phyloP scores from a whole-genome alignment of 64 coral and sea anemone genomes.

The Pachyseris speciosa region DNA sequence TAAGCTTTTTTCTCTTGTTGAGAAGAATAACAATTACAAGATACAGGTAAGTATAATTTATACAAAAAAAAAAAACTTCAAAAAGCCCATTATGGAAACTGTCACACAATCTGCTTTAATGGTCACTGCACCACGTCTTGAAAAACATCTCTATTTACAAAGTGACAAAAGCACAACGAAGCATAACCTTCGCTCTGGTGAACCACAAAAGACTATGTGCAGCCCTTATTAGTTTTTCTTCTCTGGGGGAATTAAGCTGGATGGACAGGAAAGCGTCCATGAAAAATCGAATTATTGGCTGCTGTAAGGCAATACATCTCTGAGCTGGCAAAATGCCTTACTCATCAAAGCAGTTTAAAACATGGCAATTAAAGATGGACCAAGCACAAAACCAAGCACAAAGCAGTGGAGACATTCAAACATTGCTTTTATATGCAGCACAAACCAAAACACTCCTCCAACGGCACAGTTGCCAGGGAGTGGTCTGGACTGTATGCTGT shows the following conservation, averaged over 20 bases:
- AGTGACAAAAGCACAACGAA: background rate
- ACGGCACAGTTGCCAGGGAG: too few relatives aligned
- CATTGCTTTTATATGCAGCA: too few relatives aligned
- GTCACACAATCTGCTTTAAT: background rate
- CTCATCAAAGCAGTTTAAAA: too few relatives aligned
- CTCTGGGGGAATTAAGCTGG: background rate
- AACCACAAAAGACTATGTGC: background rate
- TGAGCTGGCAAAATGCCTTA: too few relatives aligned
- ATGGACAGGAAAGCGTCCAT: background rate
- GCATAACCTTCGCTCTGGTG: background rate
- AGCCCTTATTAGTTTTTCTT: background rate
- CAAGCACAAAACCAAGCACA: too few relatives aligned
- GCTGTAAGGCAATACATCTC: too few relatives aligned
- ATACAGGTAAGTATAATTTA: background rate
- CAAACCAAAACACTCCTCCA: too few relatives aligned
- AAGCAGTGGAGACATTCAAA: too few relatives aligned
- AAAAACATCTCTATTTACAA: background rate
- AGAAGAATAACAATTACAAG: background rate
- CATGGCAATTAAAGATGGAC: too few relatives aligned
- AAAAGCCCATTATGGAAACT: constrained; percentile 13
- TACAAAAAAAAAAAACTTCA: background rate
- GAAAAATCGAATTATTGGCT: too few relatives aligned
- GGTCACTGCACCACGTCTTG: background rate
- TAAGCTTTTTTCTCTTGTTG: background rate
- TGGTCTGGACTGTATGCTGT: too few relatives aligned